Base-by-base conservation (phyloP, 2,113 vertebrate genomes). In the Odontesthes bonariensis region DNA sequence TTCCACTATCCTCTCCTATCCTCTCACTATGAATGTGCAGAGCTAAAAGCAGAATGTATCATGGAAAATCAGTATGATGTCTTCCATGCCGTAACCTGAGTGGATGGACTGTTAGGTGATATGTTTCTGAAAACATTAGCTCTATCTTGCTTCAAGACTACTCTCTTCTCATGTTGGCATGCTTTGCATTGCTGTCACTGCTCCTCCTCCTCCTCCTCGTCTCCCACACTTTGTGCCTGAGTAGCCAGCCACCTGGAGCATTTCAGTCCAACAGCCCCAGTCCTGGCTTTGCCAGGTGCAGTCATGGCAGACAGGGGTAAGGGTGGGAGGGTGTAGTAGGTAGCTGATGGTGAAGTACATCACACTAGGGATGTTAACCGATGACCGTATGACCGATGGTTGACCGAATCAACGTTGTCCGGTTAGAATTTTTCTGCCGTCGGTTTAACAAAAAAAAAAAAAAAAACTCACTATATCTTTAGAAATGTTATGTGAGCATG, bases 231-330 rank as follows among this genome's bases (percentile, higher is more conserved):
- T 56, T 86, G 59, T 69, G 86, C 82, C 68, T 79, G 75, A 88
- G 64, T 81, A 85, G 78, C 63, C 84, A 62, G 82, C 87, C 90
- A 91, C 93, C 90, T 92, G 91, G 92, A 92, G 88, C 73, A 53
- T 83, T 73, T 69, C 71, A 83, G 85, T 77, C 74, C 86, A 82
- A 88, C 87, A 63, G 79, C 56, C 63, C 60, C 59, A 5, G 69
- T 54, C 53, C 55, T 0, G 13, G 71, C 86, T 71, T 16, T 33
- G 79, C 85, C 89, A 93, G 90, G 90, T 91, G 89, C 90, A 89
- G 58, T 16, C n/a, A 8, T 75, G 79, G 79, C 61, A 46, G 64
- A 51, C 64, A 52, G 68, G 63, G 38, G 1, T 27, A 3, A 6
- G 72, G 83, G 77, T 75, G 23, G 85, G 91, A 80, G 79, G 56